phyloP scores from a whole-genome alignment of 2,797 vertebrate species.

The Hirundo rustica region DNA sequence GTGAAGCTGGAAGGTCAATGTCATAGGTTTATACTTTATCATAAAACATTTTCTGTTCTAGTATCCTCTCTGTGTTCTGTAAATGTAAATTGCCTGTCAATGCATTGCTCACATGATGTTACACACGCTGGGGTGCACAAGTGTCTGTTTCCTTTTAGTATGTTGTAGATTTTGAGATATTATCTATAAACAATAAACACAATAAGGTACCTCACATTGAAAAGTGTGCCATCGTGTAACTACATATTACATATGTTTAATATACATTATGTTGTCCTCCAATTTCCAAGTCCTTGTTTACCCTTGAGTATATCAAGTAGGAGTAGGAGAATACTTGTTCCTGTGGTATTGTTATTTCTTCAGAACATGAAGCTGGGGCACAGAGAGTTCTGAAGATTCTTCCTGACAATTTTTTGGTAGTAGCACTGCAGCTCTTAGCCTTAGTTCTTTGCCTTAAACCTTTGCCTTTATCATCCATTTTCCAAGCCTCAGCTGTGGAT shows the following conservation, averaged over 20 bases:
- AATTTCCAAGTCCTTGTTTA: neutral
- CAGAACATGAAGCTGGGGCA: neutral
- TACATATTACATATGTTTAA: neutral
- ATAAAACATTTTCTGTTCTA: neutral
- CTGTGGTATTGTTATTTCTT: neutral
- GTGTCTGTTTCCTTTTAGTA: neutral
- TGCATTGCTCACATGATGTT: neutral
- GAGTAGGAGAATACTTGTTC: neutral
- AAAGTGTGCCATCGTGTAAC: neutral
- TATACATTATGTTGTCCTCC: neutral
- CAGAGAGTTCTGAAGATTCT: neutral
- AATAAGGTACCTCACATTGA: neutral
- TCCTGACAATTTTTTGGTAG: neutral
- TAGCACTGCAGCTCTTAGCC: neutral
- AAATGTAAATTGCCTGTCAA: neutral
- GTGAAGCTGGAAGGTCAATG: constrained; percentile 10
- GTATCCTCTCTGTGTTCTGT: neutral
- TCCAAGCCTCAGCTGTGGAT: neutral
- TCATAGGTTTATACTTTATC: neutral
- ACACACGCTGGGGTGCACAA: neutral
- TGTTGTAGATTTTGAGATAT: neutral
- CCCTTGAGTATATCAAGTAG: neutral
- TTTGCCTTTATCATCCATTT: neutral
- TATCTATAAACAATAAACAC: neutral
- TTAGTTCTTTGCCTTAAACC: neutral